These are phyloP conservation scores for Callyntrura guangdongensis DNA, from an alignment of 2,888 invertebrate species.

Conservation along the genomic window DNA sequence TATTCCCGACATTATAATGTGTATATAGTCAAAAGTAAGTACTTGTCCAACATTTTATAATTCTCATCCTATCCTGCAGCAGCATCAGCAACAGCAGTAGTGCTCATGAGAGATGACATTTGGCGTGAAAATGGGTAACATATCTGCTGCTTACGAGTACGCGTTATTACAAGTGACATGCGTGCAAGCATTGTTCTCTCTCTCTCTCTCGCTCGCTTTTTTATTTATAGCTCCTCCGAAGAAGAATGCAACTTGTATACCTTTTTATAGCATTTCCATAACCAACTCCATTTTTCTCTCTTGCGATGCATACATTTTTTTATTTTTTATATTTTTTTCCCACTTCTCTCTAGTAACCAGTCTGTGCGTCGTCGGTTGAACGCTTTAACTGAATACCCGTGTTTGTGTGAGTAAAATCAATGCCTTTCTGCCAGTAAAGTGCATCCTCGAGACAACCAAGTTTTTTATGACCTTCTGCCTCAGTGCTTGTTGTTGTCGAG, in stretches of 20 bases:
- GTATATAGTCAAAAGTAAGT: no score
- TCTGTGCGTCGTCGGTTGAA: background rate
- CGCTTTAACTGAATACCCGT: background rate
- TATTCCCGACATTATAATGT: no score
- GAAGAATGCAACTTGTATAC: background rate
- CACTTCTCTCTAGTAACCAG: background rate
- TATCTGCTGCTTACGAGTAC: conserved; percentile 43
- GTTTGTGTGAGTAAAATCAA: no score
- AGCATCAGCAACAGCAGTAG: no score
- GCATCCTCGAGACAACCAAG: conserved; percentile 1
- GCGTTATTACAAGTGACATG: background rate
- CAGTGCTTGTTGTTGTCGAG: background rate
- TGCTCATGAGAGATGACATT: conserved; percentile 57
- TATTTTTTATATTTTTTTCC: background rate
- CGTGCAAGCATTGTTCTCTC: conserved; percentile 25
- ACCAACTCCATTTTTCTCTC: no score
- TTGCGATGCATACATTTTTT: no score
- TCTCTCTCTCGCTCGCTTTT: background rate
- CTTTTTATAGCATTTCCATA: no score
- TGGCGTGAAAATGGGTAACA: conserved; percentile 67
- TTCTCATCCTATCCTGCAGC: no score
- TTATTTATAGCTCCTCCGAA: background rate
- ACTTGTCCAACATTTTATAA: no score
- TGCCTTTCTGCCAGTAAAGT: conserved; percentile 23
- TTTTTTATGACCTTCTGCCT: conserved; percentile 54